phyloP scores from a whole-genome alignment of 2,797 vertebrate genomes.

The Oryzias dopingdopingensis region DNA sequence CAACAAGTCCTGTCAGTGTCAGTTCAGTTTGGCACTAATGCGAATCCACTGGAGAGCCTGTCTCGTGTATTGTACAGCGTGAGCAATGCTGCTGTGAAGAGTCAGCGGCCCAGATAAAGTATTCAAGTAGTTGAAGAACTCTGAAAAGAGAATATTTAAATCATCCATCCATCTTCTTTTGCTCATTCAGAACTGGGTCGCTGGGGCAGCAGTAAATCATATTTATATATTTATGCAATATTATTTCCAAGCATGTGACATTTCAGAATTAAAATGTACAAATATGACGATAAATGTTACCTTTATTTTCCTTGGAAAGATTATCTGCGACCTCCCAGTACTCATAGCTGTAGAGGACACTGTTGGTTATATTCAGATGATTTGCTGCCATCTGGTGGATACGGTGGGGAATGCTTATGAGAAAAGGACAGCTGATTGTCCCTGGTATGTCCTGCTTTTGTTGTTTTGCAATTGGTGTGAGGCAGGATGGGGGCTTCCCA shows the following conservation, averaged over 20 bases:
- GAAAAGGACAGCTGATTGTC: conserved; percentile 77
- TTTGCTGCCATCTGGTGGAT: conserved; percentile 99
- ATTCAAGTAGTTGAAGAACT: conserved; percentile 98
- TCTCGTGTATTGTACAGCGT: conserved; percentile 94
- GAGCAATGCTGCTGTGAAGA: conserved; percentile 95
- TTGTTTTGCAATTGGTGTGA: conserved; percentile 83
- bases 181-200: too few species aligned
- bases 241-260: too few species aligned
- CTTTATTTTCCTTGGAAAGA: conserved; percentile 94
- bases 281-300: conserved; percentile 55
- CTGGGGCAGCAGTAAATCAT: too few species aligned
- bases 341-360: conserved; percentile 97
- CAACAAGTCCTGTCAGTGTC: conserved; percentile 48
- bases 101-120: conserved; percentile 93
- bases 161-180: too few species aligned
- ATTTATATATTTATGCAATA: too few species aligned
- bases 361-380: conserved; percentile 97
- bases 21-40: conserved; percentile 87
- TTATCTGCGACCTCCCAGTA: conserved; percentile 99
- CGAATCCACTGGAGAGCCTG: conserved; percentile 98
- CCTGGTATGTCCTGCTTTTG: conserved; percentile 81
- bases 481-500: conserved; percentile 80
- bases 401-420: conserved; percentile 95
- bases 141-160: conserved; percentile 63
- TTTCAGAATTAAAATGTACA: too few species aligned